Evolutionary conservation across 2,797 vertebrate species (phyloP).

Genomic region (Myotis findleyi): DNA sequence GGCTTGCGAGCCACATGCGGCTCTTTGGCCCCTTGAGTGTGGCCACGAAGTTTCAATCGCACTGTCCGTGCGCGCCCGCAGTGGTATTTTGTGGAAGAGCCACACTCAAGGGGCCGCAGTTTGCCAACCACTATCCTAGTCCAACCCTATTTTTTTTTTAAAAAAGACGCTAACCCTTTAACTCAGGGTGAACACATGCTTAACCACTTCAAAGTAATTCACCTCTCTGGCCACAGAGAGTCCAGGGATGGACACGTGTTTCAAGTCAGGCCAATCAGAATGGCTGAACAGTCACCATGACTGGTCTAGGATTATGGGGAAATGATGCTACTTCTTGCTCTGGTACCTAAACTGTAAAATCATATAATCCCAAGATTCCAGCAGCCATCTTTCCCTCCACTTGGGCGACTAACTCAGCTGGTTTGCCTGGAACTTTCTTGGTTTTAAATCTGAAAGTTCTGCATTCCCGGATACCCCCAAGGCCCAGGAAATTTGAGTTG

Average conservation of each 20-base stretch:
- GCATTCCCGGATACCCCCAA: neutral
- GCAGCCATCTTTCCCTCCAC: neutral
- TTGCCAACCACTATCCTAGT: neutral
- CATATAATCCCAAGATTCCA: neutral
- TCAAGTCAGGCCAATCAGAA: neutral
- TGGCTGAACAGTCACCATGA: neutral
- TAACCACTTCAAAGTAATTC: neutral
- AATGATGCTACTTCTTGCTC: neutral
- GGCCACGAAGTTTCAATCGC: too few relatives aligned
- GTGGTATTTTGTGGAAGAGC: too few relatives aligned
- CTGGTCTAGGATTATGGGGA: neutral
- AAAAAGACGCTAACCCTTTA: neutral
- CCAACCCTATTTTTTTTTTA: neutral
- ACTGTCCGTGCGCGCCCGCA: too few relatives aligned
- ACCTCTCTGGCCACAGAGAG: neutral
- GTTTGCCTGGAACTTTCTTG: neutral
- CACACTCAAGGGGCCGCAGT: too few relatives aligned
- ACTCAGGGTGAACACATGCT: neutral
- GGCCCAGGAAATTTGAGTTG: neutral
- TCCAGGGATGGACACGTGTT: neutral
- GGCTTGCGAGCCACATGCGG: too few relatives aligned
- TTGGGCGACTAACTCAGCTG: neutral
- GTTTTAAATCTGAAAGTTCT: conserved; percentile 25
- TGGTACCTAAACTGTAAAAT: neutral
- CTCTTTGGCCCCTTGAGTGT: too few relatives aligned